Conservation (phyloP, 2,888 invertebrate species). For the Strigamia crassipes region DNA sequence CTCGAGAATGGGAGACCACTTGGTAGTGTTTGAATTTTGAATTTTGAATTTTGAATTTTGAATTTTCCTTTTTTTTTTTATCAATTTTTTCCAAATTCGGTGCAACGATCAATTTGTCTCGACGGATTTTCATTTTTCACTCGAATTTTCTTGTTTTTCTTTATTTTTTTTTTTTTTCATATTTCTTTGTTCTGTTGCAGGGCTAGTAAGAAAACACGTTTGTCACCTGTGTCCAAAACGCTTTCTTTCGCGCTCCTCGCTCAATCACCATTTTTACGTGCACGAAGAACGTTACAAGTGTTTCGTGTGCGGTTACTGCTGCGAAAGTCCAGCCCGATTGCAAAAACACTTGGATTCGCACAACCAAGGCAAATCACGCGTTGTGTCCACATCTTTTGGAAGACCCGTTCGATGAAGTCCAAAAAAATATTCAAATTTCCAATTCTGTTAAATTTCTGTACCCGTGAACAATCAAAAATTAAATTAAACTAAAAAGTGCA, state of each 20-base stretch:
- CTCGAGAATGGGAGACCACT: neutral
- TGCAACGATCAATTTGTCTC: no score
- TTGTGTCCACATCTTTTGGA: neutral
- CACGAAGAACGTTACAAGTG: constrained; percentile 37
- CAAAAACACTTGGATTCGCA: neutral
- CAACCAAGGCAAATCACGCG: neutral
- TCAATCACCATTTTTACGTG: neutral
- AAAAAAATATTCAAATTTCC: no score
- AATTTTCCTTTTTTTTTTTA: no score
- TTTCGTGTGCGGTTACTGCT: constrained; percentile 14
- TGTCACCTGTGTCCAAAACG: constrained; percentile 20
- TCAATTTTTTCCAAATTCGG: no score
- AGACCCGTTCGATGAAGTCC: neutral
- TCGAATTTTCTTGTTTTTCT: no score
- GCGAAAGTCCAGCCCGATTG: neutral
- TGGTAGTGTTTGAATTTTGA: neutral
- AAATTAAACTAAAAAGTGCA: no score
- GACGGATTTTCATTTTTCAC: no score
- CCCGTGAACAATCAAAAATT: no score
- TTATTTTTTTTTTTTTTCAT: no score
- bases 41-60: no score
- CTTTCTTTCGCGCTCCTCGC: constrained; percentile 13
- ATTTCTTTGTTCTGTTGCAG: neutral
- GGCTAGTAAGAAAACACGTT: neutral
- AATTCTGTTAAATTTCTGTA: no score